Evolutionary conservation across 2,797 vertebrate species (phyloP).

Genomic region (Oryzias dopingdopingensis): DNA sequence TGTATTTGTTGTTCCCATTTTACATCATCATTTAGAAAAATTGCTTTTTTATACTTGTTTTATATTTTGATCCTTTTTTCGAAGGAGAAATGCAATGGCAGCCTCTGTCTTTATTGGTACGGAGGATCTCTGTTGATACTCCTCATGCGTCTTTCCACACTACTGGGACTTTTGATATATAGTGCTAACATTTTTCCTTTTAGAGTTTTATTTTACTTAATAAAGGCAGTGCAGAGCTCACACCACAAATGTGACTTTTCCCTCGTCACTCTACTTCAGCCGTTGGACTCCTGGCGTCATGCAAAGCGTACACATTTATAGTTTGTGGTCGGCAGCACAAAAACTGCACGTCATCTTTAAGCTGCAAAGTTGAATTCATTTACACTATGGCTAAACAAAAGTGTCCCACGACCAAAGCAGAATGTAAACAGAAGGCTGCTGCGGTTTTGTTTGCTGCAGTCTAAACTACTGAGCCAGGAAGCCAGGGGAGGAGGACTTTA

Average conservation of each 20-base stretch:
- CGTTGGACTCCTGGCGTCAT: constrained; percentile 21
- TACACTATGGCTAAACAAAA: constrained; percentile 53
- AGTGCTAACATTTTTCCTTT: neutral
- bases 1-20: too few species aligned
- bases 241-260: constrained; percentile 28
- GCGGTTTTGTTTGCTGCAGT: constrained; percentile 47
- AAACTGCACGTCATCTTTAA: constrained; percentile 32
- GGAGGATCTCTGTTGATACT: too few species aligned
- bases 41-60: too few species aligned
- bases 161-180: too few species aligned
- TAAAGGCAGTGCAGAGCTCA: neutral
- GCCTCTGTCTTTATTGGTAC: too few species aligned
- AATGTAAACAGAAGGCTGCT: constrained; percentile 55
- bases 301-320: constrained; percentile 39
- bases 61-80: too few species aligned
- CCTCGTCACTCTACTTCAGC: constrained; percentile 31
- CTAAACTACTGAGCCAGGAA: constrained; percentile 9
- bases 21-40: too few species aligned
- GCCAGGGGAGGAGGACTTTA: constrained; percentile 3
- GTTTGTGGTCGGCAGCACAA: constrained; percentile 38
- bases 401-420: constrained; percentile 35
- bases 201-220: neutral
- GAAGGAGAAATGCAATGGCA: too few species aligned
- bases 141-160: too few species aligned
- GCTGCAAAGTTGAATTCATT: constrained; percentile 53